Percentiles rank a stretch among this genome's conserved stretches.
phyloP scores from a whole-genome alignment of 2,797 vertebrate genomes.

The Muraenolepis orangiensis region DNA sequence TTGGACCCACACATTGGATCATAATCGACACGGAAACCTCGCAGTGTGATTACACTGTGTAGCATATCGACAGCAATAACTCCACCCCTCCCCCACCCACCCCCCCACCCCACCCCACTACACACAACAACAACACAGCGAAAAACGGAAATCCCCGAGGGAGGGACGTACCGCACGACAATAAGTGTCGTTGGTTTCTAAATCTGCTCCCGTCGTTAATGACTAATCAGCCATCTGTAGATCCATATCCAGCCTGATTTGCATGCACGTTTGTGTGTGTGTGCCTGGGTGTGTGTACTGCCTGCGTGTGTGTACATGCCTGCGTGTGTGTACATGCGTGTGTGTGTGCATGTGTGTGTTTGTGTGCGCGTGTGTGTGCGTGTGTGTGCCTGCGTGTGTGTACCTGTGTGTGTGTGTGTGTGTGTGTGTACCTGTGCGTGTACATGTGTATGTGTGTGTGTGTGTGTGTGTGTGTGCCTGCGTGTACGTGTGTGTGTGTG shows the following conservation, averaged over 20 bases:
- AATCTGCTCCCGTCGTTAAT: constrained; percentile 49
- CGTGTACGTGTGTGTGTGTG: constrained; percentile 38
- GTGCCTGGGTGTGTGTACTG: constrained; percentile 35
- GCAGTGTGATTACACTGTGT: no score
- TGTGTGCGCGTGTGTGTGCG: constrained; percentile 39
- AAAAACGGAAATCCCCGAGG: constrained; percentile 35
- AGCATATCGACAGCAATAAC: no score
- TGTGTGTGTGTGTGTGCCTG: no score
- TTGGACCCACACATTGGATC: no score
- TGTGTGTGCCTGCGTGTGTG: no score
- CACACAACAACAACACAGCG: no score
- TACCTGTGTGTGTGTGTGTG: constrained; percentile 21
- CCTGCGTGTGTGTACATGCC: constrained; percentile 27
- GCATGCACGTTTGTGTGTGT: constrained; percentile 39
- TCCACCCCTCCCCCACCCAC: no score
- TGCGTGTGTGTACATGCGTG: no score
- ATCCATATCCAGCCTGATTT: no score
- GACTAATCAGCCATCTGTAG: constrained; percentile 54
- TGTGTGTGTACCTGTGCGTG: constrained; percentile 5
- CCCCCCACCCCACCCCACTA: no score
- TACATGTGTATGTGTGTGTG: constrained; percentile 45
- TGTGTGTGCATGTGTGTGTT: no score
- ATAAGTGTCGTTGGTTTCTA: constrained; percentile 41
- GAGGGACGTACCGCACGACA: constrained; percentile 34
- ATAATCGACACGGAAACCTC: no score